Evolutionary conservation across 2,888 invertebrate species (phyloP).

Genomic region (Tenthredo mesomela): DNA sequence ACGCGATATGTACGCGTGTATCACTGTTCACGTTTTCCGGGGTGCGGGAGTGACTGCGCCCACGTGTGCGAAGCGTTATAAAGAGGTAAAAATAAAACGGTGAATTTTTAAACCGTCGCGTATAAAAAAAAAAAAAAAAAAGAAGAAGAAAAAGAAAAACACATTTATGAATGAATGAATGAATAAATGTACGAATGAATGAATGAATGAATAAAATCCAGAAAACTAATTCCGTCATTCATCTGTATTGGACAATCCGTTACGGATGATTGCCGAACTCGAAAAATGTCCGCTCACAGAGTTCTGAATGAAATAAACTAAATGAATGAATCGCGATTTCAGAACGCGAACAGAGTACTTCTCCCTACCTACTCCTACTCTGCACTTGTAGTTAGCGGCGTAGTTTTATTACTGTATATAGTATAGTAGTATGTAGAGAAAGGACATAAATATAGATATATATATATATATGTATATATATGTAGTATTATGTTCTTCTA

Average conservation of each 20-base stretch:
- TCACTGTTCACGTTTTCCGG: background rate
- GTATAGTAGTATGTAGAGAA: background rate
- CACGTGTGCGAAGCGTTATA: background rate
- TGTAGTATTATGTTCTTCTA: background rate
- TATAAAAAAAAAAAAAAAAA: background rate
- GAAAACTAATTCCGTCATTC: background rate
- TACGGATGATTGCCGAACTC: constrained; percentile 24
- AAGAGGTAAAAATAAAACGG: constrained; percentile 11
- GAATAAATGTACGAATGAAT: background rate
- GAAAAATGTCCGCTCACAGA: background rate
- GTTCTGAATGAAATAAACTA: constrained; percentile 22
- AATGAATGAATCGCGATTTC: constrained; percentile 43
- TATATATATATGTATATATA: background rate
- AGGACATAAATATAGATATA: background rate
- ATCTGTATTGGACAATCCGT: background rate
- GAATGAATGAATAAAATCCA: background rate
- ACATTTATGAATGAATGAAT: background rate
- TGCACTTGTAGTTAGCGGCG: background rate
- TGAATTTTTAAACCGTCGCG: background rate
- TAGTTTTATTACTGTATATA: background rate
- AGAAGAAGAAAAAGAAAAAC: background rate
- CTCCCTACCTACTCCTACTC: background rate
- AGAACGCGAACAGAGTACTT: background rate
- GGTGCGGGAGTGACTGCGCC: background rate
- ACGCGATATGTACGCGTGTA: background rate